phyloP scores from a whole-genome alignment of 1,140 invertebrate species.

The Caenorhabditis brenneri region DNA sequence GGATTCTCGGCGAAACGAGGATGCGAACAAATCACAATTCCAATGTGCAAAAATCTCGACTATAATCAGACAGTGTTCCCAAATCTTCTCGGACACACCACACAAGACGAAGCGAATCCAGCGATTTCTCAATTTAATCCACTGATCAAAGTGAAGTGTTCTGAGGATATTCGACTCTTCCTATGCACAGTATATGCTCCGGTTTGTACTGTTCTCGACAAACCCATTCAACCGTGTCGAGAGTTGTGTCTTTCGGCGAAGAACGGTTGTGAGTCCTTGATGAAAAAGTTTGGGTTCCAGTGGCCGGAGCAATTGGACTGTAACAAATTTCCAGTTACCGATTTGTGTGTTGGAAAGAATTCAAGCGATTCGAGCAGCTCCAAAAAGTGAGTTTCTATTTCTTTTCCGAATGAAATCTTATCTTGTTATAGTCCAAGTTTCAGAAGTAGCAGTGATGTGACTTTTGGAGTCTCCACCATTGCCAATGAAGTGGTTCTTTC shows the following conservation, averaged over 20 bases:
- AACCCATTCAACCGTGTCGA: conserved; percentile 87
- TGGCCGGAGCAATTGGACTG: conserved; percentile 95
- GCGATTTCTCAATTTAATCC: conserved; percentile 93
- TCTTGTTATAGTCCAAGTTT: background rate
- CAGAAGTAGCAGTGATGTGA: conserved; percentile 74
- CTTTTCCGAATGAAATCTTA: background rate
- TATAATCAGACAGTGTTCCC: conserved; percentile 97
- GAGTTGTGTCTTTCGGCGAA: conserved; percentile 84
- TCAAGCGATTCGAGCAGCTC: conserved; percentile 73
- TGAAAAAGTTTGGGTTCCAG: conserved; percentile 88
- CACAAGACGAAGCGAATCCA: conserved; percentile 90
- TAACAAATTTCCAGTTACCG: conserved; percentile 82
- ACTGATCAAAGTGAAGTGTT: conserved; percentile 93
- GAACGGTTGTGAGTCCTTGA: conserved; percentile 85
- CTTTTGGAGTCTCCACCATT: conserved; percentile 75
- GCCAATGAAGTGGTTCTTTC: conserved; percentile 13
- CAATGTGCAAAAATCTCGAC: conserved; percentile 86
- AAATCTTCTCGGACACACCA: conserved; percentile 88
- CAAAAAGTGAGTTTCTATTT: conserved; percentile 1
- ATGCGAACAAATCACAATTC: conserved; percentile 90
- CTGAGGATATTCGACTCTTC: conserved; percentile 90
- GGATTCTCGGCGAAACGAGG: conserved; percentile 76
- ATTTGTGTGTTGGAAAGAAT: conserved; percentile 87
- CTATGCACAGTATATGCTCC: conserved; percentile 88
- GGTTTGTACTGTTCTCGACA: conserved; percentile 89